Conservation (phyloP, 2,113 vertebrate genomes). For the Riparia riparia region DNA sequence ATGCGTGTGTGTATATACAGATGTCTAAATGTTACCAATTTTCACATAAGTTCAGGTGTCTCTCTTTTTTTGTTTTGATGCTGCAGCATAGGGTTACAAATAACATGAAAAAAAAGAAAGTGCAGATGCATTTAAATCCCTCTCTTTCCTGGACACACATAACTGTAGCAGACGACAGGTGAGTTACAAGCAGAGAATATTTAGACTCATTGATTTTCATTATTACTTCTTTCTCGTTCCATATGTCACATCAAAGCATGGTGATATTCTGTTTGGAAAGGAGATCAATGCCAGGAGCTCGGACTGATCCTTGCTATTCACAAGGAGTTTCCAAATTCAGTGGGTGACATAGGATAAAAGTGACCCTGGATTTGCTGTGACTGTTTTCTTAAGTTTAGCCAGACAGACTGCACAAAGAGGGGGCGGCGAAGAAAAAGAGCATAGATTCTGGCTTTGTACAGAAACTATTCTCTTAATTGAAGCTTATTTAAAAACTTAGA, state of each 20-base stretch:
- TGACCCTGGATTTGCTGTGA: slow-evolving; percentile 2
- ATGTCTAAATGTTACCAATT: background rate
- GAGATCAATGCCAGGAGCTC: slow-evolving; percentile 66
- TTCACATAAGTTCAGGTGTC: background rate
- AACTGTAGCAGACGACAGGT: slow-evolving; percentile 37
- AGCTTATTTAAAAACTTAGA: slow-evolving; percentile 52
- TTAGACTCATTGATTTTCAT: slow-evolving; percentile 78
- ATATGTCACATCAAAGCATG: slow-evolving; percentile 74
- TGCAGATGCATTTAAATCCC: background rate
- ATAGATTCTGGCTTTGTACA: slow-evolving; percentile 25
- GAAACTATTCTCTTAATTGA: slow-evolving; percentile 48
- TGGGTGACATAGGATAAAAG: slow-evolving; percentile 54
- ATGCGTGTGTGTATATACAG: rapidly evolving
- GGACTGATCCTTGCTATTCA: slow-evolving; percentile 67
- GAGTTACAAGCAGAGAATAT: slow-evolving; percentile 69
- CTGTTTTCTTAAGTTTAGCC: slow-evolving; percentile 47
- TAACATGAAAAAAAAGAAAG: background rate
- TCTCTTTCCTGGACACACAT: background rate
- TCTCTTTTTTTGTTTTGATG: background rate
- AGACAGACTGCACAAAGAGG: background rate
- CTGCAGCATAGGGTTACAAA: background rate
- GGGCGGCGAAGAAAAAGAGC: rapidly evolving
- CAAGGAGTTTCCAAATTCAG: slow-evolving; percentile 71
- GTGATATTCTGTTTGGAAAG: slow-evolving; percentile 64
- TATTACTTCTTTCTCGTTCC: slow-evolving; percentile 76